Evolutionary conservation across 2,113 vertebrate species (phyloP), one percentile per base, ranked within the genome.

Genomic region (Gadus macrocephalus): DNA sequence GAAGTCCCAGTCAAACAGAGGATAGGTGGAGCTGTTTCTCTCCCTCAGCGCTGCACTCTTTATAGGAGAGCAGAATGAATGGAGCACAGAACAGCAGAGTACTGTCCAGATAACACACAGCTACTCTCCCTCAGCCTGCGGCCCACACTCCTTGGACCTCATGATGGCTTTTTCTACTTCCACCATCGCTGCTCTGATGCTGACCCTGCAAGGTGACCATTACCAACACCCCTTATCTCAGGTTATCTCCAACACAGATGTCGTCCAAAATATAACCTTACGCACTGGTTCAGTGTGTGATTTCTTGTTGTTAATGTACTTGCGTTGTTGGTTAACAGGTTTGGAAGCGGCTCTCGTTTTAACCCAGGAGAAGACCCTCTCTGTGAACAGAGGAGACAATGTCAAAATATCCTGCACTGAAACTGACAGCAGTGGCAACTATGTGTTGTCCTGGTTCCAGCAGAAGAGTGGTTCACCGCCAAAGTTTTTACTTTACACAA

Each of bases 301-400:
- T 35, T 35, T 4, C 12, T 7, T 35, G 6, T 16, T 20, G 27
- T 16, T 62, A 62, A 62, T 73, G 5, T 14, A 49, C 42, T 49
- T 49, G 5, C 16, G 14, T 66, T 66, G 2, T 66, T 61, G 53
- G 22, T 67, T 17, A 15, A 25, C 70, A 80, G 78, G 78, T 70
- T 38, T 76, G 70, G 58, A 69, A 9, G 74, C 78, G 8, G 70
- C 78, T 14, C 19, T 62, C 27, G 2, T 63, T 16, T n/a, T 80
- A 49, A 73, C 62, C 14, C 78, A 80, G 64, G 66, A 76, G 22
- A 80, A 70, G 67, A 67, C 70, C 19, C 3, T 64, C 22, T 76
- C 74, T 59, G 67, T 67, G 59, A 56, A 25, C 16, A 58, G 31
- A 49, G 35, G 70, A 56, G 56, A 53, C 35, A 68, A 55, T 53